Evolutionary conservation across 2,113 vertebrate genomes (phyloP), one percentile per base, ranked within the genome.

Genomic region (Dendropsophus ebraccatus): DNA sequence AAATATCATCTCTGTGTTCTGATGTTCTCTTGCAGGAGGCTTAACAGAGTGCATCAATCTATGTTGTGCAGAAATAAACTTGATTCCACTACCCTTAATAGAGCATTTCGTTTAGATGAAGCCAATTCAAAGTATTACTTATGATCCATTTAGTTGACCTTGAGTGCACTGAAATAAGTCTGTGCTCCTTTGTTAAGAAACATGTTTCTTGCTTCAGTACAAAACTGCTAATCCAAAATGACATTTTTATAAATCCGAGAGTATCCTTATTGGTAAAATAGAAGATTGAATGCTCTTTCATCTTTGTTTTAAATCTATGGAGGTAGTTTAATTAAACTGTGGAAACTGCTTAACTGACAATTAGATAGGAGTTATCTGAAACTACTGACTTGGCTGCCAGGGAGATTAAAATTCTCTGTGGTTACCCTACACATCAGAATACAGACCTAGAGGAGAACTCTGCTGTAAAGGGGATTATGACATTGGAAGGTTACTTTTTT

Each of bases 91-190:
- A 23, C 80, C 41, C 47, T 52, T 70, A 82, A 28, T 70, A 54
- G 81, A 82, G 45, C 47, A 35, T 82, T 82, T 82, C n/a, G 69
- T 82, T 82, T 52, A 54, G 62, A 69, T 70, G 65, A 23, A 82
- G 47, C 41, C 81, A 52, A 70, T 70, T 82, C 45, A 72, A 32
- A 50, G 60, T 72, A 82, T 70, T 82, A 35, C 81, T 82, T 67
- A 82, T 70, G 65, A 52, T 70, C 65, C 81, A 82, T 47, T 77
- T 82, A 70, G 81, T 67, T 49, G 62, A 70, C 45, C 65, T 35
- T 30, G 47, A 72, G 47, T 70, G 62, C 81, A 52, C n/a, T 32
- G 49, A 52, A 77, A 76, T 19, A 77, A 54, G 25, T 30, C 74
- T 77, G 49, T 21, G 28, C 50, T 60, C 77, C 19, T 80, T 80